Evolutionary conservation across 2,888 invertebrate genomes (phyloP).

Genomic region (Chorisops tibialis): DNA sequence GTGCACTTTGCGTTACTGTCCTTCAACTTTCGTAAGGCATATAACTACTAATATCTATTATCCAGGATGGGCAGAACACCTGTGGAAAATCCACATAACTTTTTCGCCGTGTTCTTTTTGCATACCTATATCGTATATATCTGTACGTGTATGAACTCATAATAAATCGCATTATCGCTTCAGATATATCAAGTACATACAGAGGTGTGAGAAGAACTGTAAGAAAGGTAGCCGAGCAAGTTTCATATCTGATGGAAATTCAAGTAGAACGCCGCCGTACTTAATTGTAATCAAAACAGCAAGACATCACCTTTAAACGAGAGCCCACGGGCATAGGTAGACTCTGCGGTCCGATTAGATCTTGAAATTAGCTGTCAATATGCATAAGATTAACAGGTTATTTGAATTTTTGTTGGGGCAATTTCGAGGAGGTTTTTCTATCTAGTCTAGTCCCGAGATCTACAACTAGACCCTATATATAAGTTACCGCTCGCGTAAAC

Average conservation of each 20-base stretch:
- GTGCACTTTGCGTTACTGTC: too few relatives aligned
- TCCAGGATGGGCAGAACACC: too few relatives aligned
- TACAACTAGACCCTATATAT: neutral
- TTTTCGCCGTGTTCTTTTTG: too few relatives aligned
- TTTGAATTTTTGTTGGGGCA: conserved; percentile 21
- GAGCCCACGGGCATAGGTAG: conserved; percentile 17
- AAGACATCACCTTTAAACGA: conserved; percentile 22
- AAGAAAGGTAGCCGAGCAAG: conserved; percentile 13
- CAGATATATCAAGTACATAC: conserved; percentile 17
- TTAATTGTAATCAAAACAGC: conserved; percentile 26
- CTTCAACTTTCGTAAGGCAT: too few relatives aligned
- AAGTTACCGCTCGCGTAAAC: neutral
- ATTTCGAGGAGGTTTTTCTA: conserved; percentile 20
- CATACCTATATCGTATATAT: too few relatives aligned
- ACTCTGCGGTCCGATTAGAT: conserved; percentile 16
- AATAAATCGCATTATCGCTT: conserved; percentile 19
- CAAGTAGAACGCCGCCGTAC: conserved; percentile 23
- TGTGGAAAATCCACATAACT: too few relatives aligned
- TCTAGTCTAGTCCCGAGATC: too few relatives aligned
- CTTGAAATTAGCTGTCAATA: conserved; percentile 26
- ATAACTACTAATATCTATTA: too few relatives aligned
- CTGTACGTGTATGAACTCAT: too few relatives aligned
- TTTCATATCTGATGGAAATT: conserved; percentile 24
- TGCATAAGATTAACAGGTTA: conserved; percentile 27
- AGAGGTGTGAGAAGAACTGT: conserved; percentile 17